Conservation (phyloP, 2,113 vertebrate genomes). For the Trematocara marginatum region DNA sequence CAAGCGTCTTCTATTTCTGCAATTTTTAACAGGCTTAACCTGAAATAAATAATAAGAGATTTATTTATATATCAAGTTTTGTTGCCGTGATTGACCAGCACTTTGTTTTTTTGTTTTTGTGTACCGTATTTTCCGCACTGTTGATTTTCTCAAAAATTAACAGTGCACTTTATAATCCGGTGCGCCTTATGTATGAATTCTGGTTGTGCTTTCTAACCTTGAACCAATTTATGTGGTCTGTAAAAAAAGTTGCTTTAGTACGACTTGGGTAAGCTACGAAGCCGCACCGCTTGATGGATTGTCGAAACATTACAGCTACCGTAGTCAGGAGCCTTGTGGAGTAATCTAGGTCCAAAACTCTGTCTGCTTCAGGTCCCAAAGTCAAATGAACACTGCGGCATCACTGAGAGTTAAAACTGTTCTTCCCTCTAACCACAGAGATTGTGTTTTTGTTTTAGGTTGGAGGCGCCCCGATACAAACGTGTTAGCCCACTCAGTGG, state of each 20-base stretch:
- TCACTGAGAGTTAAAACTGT: background rate
- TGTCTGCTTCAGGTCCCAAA: background rate
- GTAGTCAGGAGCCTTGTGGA: background rate
- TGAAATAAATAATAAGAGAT: background rate
- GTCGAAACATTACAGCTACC: fast-evolving
- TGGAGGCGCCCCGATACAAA: slow-evolving; percentile 82
- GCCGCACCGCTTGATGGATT: background rate
- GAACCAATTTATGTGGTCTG: background rate
- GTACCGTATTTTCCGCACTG: background rate
- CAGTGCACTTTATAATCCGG: background rate
- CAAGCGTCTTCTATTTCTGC: background rate
- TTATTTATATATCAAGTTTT: background rate
- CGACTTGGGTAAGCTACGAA: background rate
- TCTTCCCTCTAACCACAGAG: background rate
- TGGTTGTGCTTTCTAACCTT: background rate
- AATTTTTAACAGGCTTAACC: background rate
- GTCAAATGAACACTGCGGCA: background rate
- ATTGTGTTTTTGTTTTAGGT: slow-evolving; percentile 64
- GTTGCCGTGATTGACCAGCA: background rate
- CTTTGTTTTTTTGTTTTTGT: background rate
- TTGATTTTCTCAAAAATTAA: background rate
- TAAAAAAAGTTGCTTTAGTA: background rate
- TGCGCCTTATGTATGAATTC: background rate
- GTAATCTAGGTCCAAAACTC: background rate
- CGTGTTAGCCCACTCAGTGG: slow-evolving; percentile 78